Evolutionary conservation across 2,113 vertebrate genomes (phyloP).

Genomic region (Oryzias celebensis): DNA sequence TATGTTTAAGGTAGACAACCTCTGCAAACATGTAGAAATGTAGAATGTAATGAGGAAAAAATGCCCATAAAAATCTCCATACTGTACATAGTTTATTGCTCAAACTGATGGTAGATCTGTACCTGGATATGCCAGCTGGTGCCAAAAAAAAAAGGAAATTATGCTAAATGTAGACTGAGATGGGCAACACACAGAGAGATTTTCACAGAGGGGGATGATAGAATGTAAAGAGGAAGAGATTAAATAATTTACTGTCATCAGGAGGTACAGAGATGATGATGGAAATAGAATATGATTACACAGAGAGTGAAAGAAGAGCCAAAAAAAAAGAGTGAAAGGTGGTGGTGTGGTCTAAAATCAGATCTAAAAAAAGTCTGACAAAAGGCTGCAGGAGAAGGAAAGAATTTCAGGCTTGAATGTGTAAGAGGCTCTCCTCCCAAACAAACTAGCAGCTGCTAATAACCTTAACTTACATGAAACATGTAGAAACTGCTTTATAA

Average conservation of each 20-base stretch:
- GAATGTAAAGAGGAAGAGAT: conserved; percentile 14
- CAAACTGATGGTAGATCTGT: too few species aligned
- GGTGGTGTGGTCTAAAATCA: background rate
- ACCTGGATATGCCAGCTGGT: too few species aligned
- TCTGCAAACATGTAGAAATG: conserved; percentile 1
- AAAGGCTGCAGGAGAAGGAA: background rate
- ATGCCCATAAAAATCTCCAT: too few species aligned
- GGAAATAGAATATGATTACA: background rate
- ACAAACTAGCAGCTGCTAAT: too few species aligned
- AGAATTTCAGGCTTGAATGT: background rate
- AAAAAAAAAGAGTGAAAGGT: background rate
- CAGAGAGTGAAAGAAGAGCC: background rate
- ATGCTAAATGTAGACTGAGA: too few species aligned
- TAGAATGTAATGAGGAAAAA: conserved; percentile 1
- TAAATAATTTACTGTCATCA: conserved; percentile 29
- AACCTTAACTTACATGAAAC: too few species aligned
- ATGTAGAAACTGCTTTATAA: too few species aligned
- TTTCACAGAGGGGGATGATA: background rate
- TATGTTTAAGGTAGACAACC: conserved; percentile 21
- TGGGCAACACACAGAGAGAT: background rate
- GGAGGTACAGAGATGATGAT: conserved; percentile 1
- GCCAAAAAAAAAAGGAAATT: too few species aligned
- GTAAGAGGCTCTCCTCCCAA: too few species aligned
- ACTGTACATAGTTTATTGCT: too few species aligned
- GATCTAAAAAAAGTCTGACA: background rate